Evolutionary conservation across 2,113 vertebrate species (phyloP), one percentile per base, ranked within the genome.

Genomic region (Fukomys damarensis): DNA sequence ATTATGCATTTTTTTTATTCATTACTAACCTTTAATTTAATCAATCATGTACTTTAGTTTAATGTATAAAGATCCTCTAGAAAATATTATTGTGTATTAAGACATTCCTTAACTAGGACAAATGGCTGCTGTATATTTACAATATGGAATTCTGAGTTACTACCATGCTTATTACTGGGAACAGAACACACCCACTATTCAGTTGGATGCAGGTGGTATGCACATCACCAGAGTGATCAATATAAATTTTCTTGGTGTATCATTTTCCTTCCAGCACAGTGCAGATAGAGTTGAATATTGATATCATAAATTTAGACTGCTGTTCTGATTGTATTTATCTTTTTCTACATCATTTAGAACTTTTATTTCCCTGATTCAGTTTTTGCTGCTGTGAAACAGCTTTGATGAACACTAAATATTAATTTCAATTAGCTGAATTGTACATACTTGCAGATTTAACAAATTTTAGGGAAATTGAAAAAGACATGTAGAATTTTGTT

Each of bases 61-160:
- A 99, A 99, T 99, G 99, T 99, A 99, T 99, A 99, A 99, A 99
- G 98, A 98, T 99, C 98, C 99, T 99, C 99, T 99, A 99, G 98
- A 98, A 98, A 98, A 99, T 98, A 98, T 98, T 99, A 99, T 98
- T 99, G 98, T 99, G 98, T 99, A 99, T 99, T 99, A 99, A 99
- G 98, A 99, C 99, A 99, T 99, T 99, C 99, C 99, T 99, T 98
- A 99, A 99, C 98, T 99, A 99, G 99, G 99, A 99, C 99, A 98
- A 99, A 99, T 98, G 98, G 99, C 99, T 99, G 99, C 99, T 99
- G 99, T 99, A 99, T 99, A 98, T 98, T 98, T 98, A 98, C 98
- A 99, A 99, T 99, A 98, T 98, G 97, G 95, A 98, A 98, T 99
- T 99, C 98, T 99, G 99, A 99, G 96, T 98, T 98, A 97, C 93